Percentiles rank a stretch among this genome's conserved stretches.
Evolutionary conservation across 2,113 vertebrate species (phyloP).

Genomic region (Trematomus loennbergii): DNA sequence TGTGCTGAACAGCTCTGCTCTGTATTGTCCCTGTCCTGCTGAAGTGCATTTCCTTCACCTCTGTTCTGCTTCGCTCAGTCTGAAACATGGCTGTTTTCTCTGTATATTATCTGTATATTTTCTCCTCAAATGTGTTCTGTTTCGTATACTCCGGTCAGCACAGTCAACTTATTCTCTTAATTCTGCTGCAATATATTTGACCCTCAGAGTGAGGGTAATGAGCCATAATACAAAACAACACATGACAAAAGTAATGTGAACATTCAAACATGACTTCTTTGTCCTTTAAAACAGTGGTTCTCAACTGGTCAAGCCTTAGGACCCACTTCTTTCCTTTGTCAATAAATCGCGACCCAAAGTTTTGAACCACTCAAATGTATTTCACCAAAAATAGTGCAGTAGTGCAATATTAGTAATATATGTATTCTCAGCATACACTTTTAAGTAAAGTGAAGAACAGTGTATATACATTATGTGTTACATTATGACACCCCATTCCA

Average conservation of each 20-base stretch:
- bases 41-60: conserved; percentile 23
- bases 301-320: no score
- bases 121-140: conserved; percentile 1
- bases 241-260: conserved; percentile 49
- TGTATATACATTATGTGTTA: no score
- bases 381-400: no score
- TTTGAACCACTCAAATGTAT: no score
- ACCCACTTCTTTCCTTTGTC: no score
- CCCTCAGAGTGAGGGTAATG: conserved; percentile 54
- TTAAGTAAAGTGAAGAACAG: no score
- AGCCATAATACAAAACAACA: conserved; percentile 52
- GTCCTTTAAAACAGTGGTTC: no score
- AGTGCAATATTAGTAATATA: no score
- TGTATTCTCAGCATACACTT: no score
- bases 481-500: no score
- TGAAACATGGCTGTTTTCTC: conserved; percentile 13
- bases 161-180: conserved; percentile 38
- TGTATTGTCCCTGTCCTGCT: conserved; percentile 33
- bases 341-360: no score
- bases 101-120: conserved; percentile 15
- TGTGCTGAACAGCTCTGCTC: conserved; percentile 18
- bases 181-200: conserved; percentile 57
- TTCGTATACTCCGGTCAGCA: conserved; percentile 12
- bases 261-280: conserved; percentile 6
- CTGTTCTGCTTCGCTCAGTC: no score